Base-by-base conservation (phyloP, 2,797 vertebrate genomes). In the Eulemur coronatus region DNA sequence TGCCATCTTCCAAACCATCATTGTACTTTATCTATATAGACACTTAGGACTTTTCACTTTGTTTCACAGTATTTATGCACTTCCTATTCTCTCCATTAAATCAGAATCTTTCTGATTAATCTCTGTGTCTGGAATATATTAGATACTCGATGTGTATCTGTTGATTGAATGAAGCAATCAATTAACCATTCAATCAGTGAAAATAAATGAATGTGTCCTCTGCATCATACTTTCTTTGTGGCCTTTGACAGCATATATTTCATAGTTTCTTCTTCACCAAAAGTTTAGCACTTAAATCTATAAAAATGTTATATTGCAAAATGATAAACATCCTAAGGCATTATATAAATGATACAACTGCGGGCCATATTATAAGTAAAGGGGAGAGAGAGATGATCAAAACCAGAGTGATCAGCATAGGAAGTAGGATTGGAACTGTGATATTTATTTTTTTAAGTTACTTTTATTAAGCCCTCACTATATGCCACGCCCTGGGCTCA, bases 51-150 rank as follows among this genome's bases (percentile, higher is more conserved):
- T 79, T 91, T 79, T 72, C 41, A 35, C 43, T 79, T 87, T 33
- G 17, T 30, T 8, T 59, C 14, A 10, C 12, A 52, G 81, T 79
- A 92, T 84, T 55, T 43, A 41, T 89, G 35, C 10, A 87, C 17
- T n/a, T 93, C 61, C 84, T 81, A 50, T 84, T 70, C 22, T 96
- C 13, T 81, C 46, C 63, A 70, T 85, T 86, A 91, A 85, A 43
- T 76, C n/a, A 80, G 84, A 84, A 80, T 86, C 52, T 80, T 96
- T 91, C 70, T 76, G 35, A 38, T 84, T 86, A 52, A 76, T 79
- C 50, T 94, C 14, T 22, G 28, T 79, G 46, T 75, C 75, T 91
- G 12, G 26, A 70, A 38, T 78, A 59, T 57, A 57, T 55, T 48
- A 80, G 41, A 80, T 84, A 81, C 24, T 70, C 43, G 67, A 10